These are phyloP conservation scores for Pristis pectinata DNA, from an alignment of 2,797 vertebrate genomes.

Conservation along the genomic window DNA sequence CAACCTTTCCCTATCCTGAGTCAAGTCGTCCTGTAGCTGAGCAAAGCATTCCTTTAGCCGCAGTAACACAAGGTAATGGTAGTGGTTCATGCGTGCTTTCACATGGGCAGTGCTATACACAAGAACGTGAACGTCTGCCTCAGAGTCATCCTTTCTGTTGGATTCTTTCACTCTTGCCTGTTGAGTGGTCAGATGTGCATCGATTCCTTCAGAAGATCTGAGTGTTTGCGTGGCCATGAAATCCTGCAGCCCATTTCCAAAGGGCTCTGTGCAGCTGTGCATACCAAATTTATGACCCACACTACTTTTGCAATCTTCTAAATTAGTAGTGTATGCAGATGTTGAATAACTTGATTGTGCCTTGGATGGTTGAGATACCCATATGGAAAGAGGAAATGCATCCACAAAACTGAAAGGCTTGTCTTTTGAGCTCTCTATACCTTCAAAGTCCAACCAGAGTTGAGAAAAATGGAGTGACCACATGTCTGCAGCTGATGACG, in stretches of 20 bases:
- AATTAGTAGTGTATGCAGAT: neutral
- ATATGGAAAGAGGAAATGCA: slow-evolving; percentile 77
- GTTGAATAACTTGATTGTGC: slow-evolving; percentile 7
- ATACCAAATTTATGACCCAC: neutral
- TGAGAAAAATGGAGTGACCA: slow-evolving; percentile 77
- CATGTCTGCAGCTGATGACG: slow-evolving; percentile 67
- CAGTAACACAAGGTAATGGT: slow-evolving; percentile 87
- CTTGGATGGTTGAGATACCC: slow-evolving; percentile 72
- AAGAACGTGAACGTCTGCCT: slow-evolving; percentile 59
- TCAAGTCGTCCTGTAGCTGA: slow-evolving; percentile 72
- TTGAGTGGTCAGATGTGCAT: neutral
- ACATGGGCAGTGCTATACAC: slow-evolving; percentile 64
- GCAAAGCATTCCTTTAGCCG: slow-evolving; percentile 81
- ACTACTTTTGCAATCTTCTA: neutral
- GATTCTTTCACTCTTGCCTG: neutral
- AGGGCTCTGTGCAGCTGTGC: neutral
- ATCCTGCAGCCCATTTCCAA: neutral
- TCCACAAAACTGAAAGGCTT: slow-evolving; percentile 74
- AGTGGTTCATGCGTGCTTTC: slow-evolving; percentile 82
- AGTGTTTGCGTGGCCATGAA: neutral
- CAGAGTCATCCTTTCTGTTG: neutral
- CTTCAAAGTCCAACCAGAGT: slow-evolving; percentile 76
- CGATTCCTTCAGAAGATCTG: neutral
- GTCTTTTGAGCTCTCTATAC: slow-evolving; percentile 73
- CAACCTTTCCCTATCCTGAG: slow-evolving; percentile 61